Conservation (phyloP, 1,140 invertebrate species). For the Drosophila nigromelanica region DNA sequence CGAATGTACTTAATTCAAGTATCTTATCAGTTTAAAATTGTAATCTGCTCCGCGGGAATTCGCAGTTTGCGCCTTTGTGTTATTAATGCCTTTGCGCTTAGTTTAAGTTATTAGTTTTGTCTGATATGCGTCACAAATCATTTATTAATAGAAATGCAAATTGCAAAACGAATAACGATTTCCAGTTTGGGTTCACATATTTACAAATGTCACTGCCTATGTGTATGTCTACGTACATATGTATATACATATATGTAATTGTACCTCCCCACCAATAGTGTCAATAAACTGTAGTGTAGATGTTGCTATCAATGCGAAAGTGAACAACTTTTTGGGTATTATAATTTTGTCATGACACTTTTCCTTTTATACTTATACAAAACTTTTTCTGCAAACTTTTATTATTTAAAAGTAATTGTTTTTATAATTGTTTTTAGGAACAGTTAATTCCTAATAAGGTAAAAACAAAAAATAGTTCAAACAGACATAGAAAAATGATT, state of each 20-base stretch:
- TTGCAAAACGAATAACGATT: constrained; percentile 22
- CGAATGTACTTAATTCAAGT: neutral
- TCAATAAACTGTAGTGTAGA: constrained; percentile 3
- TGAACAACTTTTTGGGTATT: neutral
- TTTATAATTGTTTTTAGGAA: too few species aligned
- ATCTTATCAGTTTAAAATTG: constrained; percentile 19
- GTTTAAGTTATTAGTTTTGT: constrained; percentile 30
- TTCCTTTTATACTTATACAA: too few species aligned
- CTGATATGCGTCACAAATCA: constrained; percentile 63
- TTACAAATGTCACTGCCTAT: neutral
- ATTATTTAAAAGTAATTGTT: too few species aligned
- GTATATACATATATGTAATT: too few species aligned
- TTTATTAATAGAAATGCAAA: constrained; percentile 66
- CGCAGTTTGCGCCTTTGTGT: constrained; percentile 28
- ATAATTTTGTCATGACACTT: too few species aligned
- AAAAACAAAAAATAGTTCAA: too few species aligned
- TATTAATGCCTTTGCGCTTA: constrained; percentile 46
- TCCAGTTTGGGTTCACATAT: neutral
- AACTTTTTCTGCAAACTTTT: too few species aligned
- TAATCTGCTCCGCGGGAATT: neutral
- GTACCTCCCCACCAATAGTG: too few species aligned
- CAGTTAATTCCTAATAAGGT: too few species aligned
- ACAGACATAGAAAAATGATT: too few species aligned
- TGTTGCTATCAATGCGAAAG: neutral
- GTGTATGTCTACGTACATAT: too few species aligned